A percentile compares a stretch with the other conserved stretches of the same genome.
phyloP scores from a whole-genome alignment of 2,113 vertebrate genomes.

The Nipponia nippon region DNA sequence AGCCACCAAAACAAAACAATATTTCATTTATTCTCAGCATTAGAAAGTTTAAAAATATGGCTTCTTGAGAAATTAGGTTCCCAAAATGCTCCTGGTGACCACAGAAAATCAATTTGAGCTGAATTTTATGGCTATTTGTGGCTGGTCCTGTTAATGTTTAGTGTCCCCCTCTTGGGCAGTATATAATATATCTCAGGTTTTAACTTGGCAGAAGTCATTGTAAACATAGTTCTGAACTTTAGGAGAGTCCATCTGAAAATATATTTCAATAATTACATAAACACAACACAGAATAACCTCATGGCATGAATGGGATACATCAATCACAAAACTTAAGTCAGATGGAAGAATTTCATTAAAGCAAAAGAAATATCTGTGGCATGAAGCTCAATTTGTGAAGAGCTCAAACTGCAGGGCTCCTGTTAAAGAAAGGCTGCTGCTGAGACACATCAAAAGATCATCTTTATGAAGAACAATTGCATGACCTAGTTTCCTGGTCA shows the following conservation, averaged over 20 bases:
- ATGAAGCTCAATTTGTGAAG: slow-evolving; percentile 47
- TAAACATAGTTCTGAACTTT: neutral
- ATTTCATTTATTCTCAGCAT: neutral
- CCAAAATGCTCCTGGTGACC: neutral
- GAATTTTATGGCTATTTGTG: neutral
- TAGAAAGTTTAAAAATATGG: neutral
- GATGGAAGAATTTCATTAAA: slow-evolving; percentile 37
- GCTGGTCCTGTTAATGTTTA: neutral
- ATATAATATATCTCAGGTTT: neutral
- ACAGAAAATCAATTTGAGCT: neutral
- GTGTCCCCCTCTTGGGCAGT: neutral
- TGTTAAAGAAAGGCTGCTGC: slow-evolving; percentile 51
- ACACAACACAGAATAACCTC: neutral
- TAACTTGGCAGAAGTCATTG: neutral
- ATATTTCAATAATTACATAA: slow-evolving; percentile 14
- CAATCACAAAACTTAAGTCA: slow-evolving; percentile 24
- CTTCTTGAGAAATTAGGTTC: neutral
- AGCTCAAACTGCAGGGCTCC: slow-evolving; percentile 32
- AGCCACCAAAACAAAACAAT: neutral
- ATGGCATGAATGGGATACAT: neutral
- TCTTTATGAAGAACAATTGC: slow-evolving; percentile 68
- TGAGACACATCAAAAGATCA: slow-evolving; percentile 65
- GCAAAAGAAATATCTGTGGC: slow-evolving; percentile 23
- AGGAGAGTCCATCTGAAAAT: neutral
- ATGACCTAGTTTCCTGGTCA: slow-evolving; percentile 71